Percentiles rank a stretch among this genome's conserved stretches.
Conservation (phyloP, 2,797 vertebrate genomes). For the Helostoma temminkii region DNA sequence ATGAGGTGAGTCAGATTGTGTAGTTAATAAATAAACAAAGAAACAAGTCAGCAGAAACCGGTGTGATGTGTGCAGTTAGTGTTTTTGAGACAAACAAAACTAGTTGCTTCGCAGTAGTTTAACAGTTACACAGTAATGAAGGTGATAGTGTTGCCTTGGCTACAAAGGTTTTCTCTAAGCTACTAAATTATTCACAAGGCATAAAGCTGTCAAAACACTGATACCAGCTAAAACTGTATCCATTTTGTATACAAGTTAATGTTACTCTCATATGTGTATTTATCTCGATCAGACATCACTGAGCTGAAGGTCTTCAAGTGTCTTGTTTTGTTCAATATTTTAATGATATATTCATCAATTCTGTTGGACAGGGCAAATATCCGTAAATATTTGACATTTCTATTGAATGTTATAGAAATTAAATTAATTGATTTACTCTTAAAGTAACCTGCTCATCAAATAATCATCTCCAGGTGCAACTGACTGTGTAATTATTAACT, state of each 20-base stretch:
- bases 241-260: not conserved
- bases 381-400: too few relatives aligned
- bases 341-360: too few relatives aligned
- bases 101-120: not conserved
- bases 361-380: too few relatives aligned
- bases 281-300: too few relatives aligned
- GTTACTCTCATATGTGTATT: too few relatives aligned
- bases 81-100: not conserved
- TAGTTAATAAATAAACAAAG: not conserved
- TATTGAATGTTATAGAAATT: too few relatives aligned
- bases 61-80: not conserved
- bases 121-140: not conserved
- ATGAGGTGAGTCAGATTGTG: conserved; percentile 58
- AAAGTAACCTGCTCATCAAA: not conserved
- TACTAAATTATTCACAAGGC: not conserved
- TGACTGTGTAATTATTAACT: too few relatives aligned
- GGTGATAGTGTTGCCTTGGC: too few relatives aligned
- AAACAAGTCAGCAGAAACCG: not conserved
- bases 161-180: not conserved
- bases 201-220: not conserved
- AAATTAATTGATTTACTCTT: too few relatives aligned
- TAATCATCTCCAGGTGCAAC: not conserved
- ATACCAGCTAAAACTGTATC: not conserved
- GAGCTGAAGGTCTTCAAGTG: too few relatives aligned
- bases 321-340: too few relatives aligned